Evolutionary conservation across 2,797 vertebrate genomes (phyloP).

Genomic region (Lagorchestes hirsutus): DNA sequence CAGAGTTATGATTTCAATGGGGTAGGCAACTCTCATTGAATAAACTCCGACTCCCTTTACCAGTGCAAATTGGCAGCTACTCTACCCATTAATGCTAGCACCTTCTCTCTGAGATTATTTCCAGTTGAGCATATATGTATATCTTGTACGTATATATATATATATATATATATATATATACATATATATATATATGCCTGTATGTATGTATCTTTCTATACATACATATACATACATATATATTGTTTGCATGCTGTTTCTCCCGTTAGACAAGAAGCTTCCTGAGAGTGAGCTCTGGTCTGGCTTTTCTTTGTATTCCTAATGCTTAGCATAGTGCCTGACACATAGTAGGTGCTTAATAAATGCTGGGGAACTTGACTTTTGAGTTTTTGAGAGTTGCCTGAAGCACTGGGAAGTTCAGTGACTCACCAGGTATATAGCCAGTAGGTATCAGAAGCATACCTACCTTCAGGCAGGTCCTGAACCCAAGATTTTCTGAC

Average conservation of each 20-base stretch:
- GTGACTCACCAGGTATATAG: background rate
- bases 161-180: no score
- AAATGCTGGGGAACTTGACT: background rate
- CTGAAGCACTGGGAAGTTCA: background rate
- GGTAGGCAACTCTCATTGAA: background rate
- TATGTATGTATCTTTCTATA: no score
- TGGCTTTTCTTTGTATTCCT: background rate
- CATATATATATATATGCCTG: background rate
- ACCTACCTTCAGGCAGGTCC: background rate
- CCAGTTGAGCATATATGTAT: background rate
- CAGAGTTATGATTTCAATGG: background rate
- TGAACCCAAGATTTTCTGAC: background rate
- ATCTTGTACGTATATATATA: no score
- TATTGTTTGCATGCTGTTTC: background rate
- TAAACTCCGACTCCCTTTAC: background rate
- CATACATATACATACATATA: background rate
- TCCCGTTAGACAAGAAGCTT: background rate
- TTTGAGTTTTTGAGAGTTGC: background rate
- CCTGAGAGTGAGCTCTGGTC: background rate
- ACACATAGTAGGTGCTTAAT: background rate
- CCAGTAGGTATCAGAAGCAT: background rate
- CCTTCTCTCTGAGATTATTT: background rate
- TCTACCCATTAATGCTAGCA: background rate
- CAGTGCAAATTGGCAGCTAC: background rate
- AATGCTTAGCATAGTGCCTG: background rate